A percentile compares a stretch with the other conserved stretches of the same genome.
Evolutionary conservation across 1,140 invertebrate species (phyloP).

Genomic region (Ladona fulva): DNA sequence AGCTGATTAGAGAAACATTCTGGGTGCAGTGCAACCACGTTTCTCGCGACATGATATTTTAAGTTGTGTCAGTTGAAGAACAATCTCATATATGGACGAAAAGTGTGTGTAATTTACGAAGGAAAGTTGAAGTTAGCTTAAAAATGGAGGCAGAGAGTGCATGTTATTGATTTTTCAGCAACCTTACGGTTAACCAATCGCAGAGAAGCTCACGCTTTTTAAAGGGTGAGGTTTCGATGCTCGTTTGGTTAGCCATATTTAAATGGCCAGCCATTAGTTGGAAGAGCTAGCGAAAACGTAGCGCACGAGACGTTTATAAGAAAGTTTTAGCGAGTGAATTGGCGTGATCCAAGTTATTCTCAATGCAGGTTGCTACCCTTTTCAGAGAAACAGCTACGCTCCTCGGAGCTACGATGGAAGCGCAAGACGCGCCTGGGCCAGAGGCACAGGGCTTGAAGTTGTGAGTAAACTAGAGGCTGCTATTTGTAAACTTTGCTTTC

Average conservation of each 20-base stretch:
- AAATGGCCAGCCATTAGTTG: slow-evolving; percentile 24
- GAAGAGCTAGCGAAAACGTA: slow-evolving; percentile 1
- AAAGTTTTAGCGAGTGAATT: background rate
- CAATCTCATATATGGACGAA: background rate
- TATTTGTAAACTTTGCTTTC: slow-evolving; percentile 11
- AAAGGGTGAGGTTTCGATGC: slow-evolving; percentile 26
- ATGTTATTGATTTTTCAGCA: slow-evolving; percentile 25
- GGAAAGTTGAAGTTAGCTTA: background rate
- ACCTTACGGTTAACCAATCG: slow-evolving; percentile 23
- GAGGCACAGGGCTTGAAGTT: slow-evolving; percentile 24
- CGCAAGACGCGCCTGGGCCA: slow-evolving; percentile 23
- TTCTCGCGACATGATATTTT: background rate
- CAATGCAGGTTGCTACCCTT: slow-evolving; percentile 59
- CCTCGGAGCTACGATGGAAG: slow-evolving; percentile 50
- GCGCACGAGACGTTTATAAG: background rate
- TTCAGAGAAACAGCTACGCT: slow-evolving; percentile 58
- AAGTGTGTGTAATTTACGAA: background rate
- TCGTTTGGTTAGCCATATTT: slow-evolving; percentile 26
- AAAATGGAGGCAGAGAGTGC: slow-evolving; percentile 14
- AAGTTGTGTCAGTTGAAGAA: background rate
- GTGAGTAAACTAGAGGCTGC: slow-evolving; percentile 19
- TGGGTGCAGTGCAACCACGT: background rate
- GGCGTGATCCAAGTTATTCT: background rate
- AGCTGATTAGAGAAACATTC: slow-evolving; percentile 18
- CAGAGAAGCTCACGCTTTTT: slow-evolving; percentile 23